Conservation (phyloP, 30 jellyfish, hydroid and myxozoan species). For the Aurelia sp. region DNA sequence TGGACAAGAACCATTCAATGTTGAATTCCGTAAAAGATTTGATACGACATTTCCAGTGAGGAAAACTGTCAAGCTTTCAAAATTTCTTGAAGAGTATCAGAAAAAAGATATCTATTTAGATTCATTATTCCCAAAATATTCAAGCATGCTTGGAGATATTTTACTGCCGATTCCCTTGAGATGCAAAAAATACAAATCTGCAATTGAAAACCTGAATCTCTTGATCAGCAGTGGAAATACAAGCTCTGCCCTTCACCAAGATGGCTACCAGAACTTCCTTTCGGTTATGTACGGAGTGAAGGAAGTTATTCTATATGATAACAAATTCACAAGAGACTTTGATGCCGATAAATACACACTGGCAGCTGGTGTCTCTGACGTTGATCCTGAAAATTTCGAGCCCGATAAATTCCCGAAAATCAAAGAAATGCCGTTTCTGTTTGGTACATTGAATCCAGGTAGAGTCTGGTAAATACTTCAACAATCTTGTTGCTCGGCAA, state of each 20-base stretch:
- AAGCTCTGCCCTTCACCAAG: slow-evolving; percentile 81
- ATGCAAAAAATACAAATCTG: neutral
- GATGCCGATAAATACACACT: slow-evolving; percentile 48
- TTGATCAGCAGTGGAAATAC: slow-evolving; percentile 77
- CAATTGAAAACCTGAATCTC: slow-evolving; percentile 40
- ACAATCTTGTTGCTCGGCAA: too few species aligned
- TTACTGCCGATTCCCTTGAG: slow-evolving; percentile 46
- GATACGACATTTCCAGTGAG: slow-evolving; percentile 37
- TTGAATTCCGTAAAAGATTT: slow-evolving; percentile 54
- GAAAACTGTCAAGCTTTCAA: slow-evolving; percentile 16
- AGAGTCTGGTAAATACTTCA: neutral
- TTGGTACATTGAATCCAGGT: slow-evolving; percentile 63
- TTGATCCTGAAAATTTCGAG: slow-evolving; percentile 61
- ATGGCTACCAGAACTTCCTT: slow-evolving; percentile 69
- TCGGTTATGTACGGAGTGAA: slow-evolving; percentile 55
- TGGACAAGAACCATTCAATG: slow-evolving; percentile 46
- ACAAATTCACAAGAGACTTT: slow-evolving; percentile 38
- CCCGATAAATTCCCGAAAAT: neutral
- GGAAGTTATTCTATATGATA: slow-evolving; percentile 58
- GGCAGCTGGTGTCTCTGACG: slow-evolving; percentile 68
- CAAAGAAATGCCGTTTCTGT: slow-evolving; percentile 29
- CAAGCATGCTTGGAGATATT: slow-evolving; percentile 49
- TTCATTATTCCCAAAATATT: slow-evolving; percentile 40
- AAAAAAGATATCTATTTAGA: slow-evolving; percentile 39
- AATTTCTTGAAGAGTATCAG: slow-evolving; percentile 44